Evolutionary conservation across 2,113 vertebrate species (phyloP).

Genomic region (Amphilophus citrinellus): DNA sequence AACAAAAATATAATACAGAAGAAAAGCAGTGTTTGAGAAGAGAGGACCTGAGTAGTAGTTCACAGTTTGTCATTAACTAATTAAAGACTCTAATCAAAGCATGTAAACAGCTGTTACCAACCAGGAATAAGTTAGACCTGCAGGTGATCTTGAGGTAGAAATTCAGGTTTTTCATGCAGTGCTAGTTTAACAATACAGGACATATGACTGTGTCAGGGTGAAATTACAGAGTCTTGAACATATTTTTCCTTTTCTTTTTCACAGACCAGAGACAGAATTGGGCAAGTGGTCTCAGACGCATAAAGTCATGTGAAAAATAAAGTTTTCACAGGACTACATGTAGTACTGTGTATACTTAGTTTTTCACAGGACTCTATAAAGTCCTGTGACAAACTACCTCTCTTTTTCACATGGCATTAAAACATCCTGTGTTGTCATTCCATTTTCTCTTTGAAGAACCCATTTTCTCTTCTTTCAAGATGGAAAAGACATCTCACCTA

Average conservation of each 20-base stretch:
- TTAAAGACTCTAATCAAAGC: not conserved
- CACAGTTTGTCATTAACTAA: not conserved
- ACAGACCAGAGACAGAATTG: not conserved
- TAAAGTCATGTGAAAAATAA: not conserved
- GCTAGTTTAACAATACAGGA: not conserved
- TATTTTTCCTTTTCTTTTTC: not conserved
- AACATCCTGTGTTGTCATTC: not conserved
- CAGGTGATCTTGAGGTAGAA: not conserved
- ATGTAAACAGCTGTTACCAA: not conserved
- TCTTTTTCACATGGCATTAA: not conserved
- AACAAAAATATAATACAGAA: not conserved
- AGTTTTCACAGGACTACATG: not conserved
- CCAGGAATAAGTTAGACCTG: not conserved
- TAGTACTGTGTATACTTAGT: no score
- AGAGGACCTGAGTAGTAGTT: not conserved
- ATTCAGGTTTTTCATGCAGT: conserved; percentile 6
- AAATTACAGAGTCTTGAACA: not conserved
- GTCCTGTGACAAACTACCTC: not conserved
- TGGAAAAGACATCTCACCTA: not conserved
- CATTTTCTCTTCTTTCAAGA: not conserved
- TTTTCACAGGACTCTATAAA: not conserved
- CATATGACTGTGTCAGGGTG: not conserved
- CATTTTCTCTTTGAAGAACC: no score
- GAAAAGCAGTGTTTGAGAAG: not conserved
- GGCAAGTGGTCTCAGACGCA: not conserved